Conservation (phyloP, 2,888 invertebrate species). For the Perizoma flavofasciatum region DNA sequence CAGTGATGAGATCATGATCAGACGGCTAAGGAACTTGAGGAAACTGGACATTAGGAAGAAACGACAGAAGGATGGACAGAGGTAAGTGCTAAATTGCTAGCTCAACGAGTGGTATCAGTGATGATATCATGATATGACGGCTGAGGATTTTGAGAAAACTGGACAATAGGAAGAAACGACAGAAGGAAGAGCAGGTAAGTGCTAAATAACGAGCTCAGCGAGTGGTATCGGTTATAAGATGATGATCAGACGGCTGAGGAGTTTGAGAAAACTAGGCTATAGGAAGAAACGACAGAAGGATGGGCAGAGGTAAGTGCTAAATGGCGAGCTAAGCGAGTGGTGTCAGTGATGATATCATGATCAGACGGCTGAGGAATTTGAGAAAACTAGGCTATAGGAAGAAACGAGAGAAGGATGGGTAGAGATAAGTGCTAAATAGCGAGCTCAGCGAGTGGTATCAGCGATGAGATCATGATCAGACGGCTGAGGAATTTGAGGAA, state of each 20-base stretch:
- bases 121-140: too few species aligned
- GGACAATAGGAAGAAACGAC: too few species aligned
- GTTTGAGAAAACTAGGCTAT: slow-evolving; percentile 91
- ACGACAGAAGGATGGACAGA: slow-evolving; percentile 80
- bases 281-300: slow-evolving; percentile 87
- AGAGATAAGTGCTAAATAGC: slow-evolving; percentile 50
- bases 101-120: too few species aligned
- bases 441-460: too few species aligned
- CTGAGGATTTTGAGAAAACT: too few species aligned
- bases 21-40: slow-evolving; percentile 90
- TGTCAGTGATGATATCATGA: slow-evolving; percentile 87
- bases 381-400: slow-evolving; percentile 91
- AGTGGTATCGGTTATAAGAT: slow-evolving; percentile 82
- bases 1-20: slow-evolving; percentile 88
- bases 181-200: too few species aligned
- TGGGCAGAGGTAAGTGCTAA: slow-evolving; percentile 58
- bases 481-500: too few species aligned
- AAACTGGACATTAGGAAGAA: slow-evolving; percentile 92
- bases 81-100: slow-evolving; percentile 43
- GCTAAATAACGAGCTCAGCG: too few species aligned
- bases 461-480: too few species aligned
- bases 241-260: slow-evolving; percentile 89
- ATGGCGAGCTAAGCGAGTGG: too few species aligned
- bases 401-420: slow-evolving; percentile 83
- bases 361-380: slow-evolving; percentile 90